These are phyloP conservation scores for Anguilla japonica DNA, from an alignment of 2,113 vertebrate species.

Conservation along the genomic window DNA sequence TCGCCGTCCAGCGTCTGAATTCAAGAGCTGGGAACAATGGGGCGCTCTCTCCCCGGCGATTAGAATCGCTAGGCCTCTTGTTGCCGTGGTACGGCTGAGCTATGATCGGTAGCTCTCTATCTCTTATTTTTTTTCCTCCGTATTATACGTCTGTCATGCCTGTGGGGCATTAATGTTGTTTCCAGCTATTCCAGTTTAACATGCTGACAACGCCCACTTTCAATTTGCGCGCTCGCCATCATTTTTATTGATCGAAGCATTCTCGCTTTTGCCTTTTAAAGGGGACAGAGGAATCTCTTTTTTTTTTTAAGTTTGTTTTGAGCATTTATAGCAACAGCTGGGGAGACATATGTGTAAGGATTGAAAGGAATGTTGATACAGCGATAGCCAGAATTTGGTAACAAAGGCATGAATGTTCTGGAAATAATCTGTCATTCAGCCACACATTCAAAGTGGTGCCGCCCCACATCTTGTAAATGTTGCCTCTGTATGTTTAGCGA, in stretches of 20 bases:
- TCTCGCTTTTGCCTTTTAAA: not conserved
- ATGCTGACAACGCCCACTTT: not conserved
- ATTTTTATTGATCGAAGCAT: not conserved
- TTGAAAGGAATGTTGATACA: not conserved
- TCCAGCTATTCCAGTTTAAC: not conserved
- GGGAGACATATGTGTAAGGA: not conserved
- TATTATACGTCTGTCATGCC: not conserved
- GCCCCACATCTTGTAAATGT: not conserved
- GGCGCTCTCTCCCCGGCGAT: not conserved
- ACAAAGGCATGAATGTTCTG: not conserved
- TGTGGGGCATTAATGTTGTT: not conserved
- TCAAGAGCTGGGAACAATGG: constrained; percentile 41
- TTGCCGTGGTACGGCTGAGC: not conserved
- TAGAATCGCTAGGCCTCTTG: not conserved
- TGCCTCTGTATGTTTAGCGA: too few species aligned
- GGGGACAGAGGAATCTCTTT: not conserved
- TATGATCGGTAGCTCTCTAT: not conserved
- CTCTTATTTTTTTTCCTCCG: not conserved
- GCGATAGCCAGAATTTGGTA: not conserved
- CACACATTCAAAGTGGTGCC: not conserved
- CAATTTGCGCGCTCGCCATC: not conserved
- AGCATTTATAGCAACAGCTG: too few species aligned
- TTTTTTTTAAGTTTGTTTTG: too few species aligned
- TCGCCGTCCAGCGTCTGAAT: constrained; percentile 21
- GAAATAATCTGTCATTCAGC: not conserved